Base-by-base conservation (phyloP, 2,797 vertebrate genomes). In the Sebastes vulpes region DNA sequence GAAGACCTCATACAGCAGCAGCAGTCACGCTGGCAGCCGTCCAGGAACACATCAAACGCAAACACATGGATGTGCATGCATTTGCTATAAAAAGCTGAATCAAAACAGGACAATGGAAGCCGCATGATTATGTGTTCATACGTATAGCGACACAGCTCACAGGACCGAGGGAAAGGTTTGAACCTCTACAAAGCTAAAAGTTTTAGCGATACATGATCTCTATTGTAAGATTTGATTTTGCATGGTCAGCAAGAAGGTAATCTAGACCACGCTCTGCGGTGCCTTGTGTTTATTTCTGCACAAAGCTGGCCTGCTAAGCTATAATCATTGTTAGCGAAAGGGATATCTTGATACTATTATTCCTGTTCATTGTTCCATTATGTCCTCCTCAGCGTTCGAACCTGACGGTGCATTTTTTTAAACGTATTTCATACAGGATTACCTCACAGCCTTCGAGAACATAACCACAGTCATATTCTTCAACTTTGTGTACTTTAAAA, bases 261-360 rank as follows among this genome's bases (percentile, higher is more conserved):
- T 89, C 77, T 78, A 73, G 79, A 86, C 87, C 85, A 67, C 88
- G 65, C 67, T 86, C 61, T 88, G 82, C 12, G 83, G 89, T 82
- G 68, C 72, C 57, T 64, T 73, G 57, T 87, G 83, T 88, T 87
- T 87, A 83, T 86, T 85, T 84, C 82, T 79, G 74, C 65, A 71
- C 84, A 85, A 81, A 82, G 71, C 80, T 93, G 91, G 88, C 85
- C 54, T 1, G 70, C 81, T 64, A 81, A 75, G 77, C 89, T 89
- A 83, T 93, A 92, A 93, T 94, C 86, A 92, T 52, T 82, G 89
- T 72, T 59, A 66, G 75, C 70, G 65, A 86, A 88, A 83, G 68
- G 59, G 73, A 89, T 81, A 92, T 91, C 77, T 81, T 70, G 28
- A 83, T 79, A 78, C 73, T 81, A 78, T 88, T 83, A 86, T 90